Evolutionary conservation across 2,797 vertebrate genomes (phyloP), one percentile per base, ranked within the genome.

Genomic region (Sebastes dallii): DNA sequence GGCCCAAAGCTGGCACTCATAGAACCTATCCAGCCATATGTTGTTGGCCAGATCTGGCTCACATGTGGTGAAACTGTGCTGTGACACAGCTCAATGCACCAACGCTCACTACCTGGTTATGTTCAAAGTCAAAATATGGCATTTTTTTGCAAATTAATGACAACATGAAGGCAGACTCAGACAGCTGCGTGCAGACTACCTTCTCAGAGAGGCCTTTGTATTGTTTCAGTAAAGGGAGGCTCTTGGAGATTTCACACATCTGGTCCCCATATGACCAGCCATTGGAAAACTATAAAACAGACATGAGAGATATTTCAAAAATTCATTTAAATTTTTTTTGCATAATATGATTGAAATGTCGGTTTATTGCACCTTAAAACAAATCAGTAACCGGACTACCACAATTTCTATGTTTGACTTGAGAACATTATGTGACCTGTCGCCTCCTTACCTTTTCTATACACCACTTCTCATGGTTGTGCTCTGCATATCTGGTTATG

Each of bases 381-480:
- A 12, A 11, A 20, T 20, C 50, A 24, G 58, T 20, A 20, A 46
- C 29, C 60, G 2, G 25, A 64, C 29, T 12, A 64, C 24, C 8
- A 25, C 13, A 29, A 25, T 27, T 27, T 7, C 11, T 2, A 25
- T 29, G 8, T 59, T 24, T 36, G 5, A 55, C 20, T 36, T 25
- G 24, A 55, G 30, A 39, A 27, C 5, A 30, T 54, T n/a, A 5
- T 13, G 18, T 34, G 13, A 39, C 22, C 7, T 4, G 4, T n/a
- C 5, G 1, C 13, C 29, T 2, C 11, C 73, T 83, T 94, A 99
- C 98, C 97, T 97, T 99, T 88, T 99, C 98, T 95, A 97, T 97
- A 42, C 97, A 98, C 98, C 97, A 99, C 42, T 97, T 98, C 92
- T 99, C 98, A 59, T 99, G 98, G 54, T 95, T 96, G 75, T 99